Evolutionary conservation across 2,797 vertebrate genomes (phyloP), one percentile per base, ranked within the genome.

Genomic region (Tympanoctomys barrerae): DNA sequence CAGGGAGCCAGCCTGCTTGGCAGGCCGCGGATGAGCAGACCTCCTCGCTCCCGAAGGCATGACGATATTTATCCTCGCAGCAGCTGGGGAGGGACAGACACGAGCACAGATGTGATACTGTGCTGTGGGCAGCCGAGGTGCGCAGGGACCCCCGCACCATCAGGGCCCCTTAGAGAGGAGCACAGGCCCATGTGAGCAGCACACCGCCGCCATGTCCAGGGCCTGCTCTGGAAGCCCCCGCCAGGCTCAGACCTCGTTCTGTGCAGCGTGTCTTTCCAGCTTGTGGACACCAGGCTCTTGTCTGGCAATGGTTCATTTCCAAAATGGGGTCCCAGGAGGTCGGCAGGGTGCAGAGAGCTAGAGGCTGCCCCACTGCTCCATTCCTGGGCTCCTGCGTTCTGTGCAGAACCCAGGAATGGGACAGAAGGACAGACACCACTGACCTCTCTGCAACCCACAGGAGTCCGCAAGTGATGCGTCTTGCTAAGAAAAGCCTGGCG

Each of bases 61-160:
- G 3, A 5, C 46, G 89, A 3, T 96, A 96, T 96, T 96, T 97
- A 97, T 96, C 87, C 95, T 94, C 90, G 28, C 42, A 86, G 94
- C 10, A 87, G 66, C 68, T 28, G 79, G 66, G 96, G 89, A 89
- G 85, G 87, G 39, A 92, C 79, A 92, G 85, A 90, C 26, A 94
- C 87, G 26, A 73, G 87, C 6, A 33, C 81, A 93, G 77, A 87
- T 71, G 77, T 46, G n/a, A 31, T 24, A 39, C 79, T 88, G 93
- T 92, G 26, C 18, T 7, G 7, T 5, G 10, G 52, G 52, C 39
- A 95, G 57, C 1, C 86, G 8, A 31, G 46, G 6, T 26, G n/a
- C 89, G 39, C 21, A 10, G 78, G 1, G 0, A 85, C 3, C 42
- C 87, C 71, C 36, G 42, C 87, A 77, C 39, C 46, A 21, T 57